Evolutionary conservation across 2,888 invertebrate species (phyloP), one percentile per base, ranked within the genome.

Genomic region (Agriopis leucophaearia): DNA sequence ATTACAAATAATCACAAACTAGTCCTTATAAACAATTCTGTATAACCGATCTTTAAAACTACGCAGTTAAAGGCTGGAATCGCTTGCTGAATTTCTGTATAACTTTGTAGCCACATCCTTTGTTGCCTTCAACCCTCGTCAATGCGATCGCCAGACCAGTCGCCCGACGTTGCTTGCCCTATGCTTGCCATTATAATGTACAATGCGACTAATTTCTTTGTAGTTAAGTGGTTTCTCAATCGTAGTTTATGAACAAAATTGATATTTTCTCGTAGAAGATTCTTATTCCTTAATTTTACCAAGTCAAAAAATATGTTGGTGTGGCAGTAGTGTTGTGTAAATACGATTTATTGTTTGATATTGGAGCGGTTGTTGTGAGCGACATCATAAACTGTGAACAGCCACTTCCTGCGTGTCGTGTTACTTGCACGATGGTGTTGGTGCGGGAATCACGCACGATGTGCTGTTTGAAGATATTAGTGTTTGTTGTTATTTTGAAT

Each of bases 321-420:
- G 40, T 10, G n/a, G n/a, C 13, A 15, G 75, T 69, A 70, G 73
- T 86, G 85, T 85, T 85, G 78, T 87, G 79, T 86, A 87, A 90
- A 86, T 85, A 91, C 57, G 74, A 75, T 64, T 68, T 71, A 82
- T 88, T 91, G 91, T 91, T 91, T 90, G 78, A 80, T 76, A 79
- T 70, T 67, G 68, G 74, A 67, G 68, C 77, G 78, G 76, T 78
- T 83, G 81, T 79, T 81, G 74, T 80, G 71, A 74, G 76, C 87
- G 87, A 86, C 83, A 83, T 88, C 85, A 87, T 82, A 86, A 78
- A 78, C 67, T 61, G 60, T 78, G 74, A 76, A 78, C 76, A 73
- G 58, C 66, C 75, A 87, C 84, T 86, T 91, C 90, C 89, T 89
- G 87, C 71, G 80, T 79, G 74, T 82, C 81, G 74, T 80, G 75